Evolutionary conservation across 2,888 invertebrate genomes (phyloP).

Genomic region (Dugesia japonica): DNA sequence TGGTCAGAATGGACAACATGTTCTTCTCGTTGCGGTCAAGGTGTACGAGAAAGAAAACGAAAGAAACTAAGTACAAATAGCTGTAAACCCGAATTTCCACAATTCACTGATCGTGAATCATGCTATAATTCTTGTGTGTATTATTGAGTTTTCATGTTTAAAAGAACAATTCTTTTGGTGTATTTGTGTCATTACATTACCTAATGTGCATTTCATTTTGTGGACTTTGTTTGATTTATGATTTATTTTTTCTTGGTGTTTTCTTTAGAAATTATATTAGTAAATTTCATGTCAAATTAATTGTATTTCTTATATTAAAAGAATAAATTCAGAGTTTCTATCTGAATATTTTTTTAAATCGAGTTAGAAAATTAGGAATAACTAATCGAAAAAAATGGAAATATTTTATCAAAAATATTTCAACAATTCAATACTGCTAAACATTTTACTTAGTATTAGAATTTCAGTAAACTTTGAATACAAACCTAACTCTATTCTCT

Average conservation of each 20-base stretch:
- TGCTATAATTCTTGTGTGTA: conserved; percentile 8
- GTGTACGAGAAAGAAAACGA: neutral
- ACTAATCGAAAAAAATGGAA: too few relatives aligned
- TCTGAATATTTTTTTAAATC: too few relatives aligned
- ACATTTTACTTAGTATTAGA: too few relatives aligned
- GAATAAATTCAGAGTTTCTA: too few relatives aligned
- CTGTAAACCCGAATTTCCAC: conserved; percentile 22
- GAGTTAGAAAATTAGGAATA: too few relatives aligned
- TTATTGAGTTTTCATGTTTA: neutral
- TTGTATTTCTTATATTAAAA: too few relatives aligned
- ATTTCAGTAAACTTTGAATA: too few relatives aligned
- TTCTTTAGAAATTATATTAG: neutral
- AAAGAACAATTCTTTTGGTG: neutral
- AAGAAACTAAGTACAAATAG: neutral
- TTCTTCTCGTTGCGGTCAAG: neutral
- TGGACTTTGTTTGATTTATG: neutral
- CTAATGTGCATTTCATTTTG: neutral
- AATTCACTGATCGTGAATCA: conserved; percentile 1
- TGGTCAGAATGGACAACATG: neutral
- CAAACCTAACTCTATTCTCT: too few relatives aligned
- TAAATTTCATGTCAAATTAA: neutral
- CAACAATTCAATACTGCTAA: too few relatives aligned
- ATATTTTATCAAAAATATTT: too few relatives aligned
- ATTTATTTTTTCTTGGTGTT: neutral
- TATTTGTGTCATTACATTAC: neutral